Evolutionary conservation across 2,797 vertebrate genomes (phyloP).

Genomic region (Glossophaga mutica): DNA sequence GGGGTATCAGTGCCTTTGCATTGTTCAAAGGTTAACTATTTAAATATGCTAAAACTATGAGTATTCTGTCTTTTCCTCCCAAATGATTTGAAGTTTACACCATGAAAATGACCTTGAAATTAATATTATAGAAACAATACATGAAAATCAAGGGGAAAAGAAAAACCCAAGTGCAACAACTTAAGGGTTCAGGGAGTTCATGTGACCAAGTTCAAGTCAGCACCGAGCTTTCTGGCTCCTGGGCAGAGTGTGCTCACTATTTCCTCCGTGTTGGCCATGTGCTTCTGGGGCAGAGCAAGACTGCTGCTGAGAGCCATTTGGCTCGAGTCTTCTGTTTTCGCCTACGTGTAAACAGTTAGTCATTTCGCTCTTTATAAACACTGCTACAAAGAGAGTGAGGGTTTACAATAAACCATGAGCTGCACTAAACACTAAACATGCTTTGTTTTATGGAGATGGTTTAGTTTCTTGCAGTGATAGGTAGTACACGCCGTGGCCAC

Average conservation of each 20-base stretch:
- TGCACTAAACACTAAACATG: not conserved
- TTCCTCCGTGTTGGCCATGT: not conserved
- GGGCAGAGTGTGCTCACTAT: not conserved
- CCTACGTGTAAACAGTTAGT: not conserved
- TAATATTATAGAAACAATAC: not conserved
- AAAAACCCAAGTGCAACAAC: not conserved
- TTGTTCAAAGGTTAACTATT: not conserved
- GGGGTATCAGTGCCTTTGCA: not conserved
- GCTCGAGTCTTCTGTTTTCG: not conserved
- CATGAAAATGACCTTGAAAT: not conserved
- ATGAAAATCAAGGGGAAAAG: not conserved
- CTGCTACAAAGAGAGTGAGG: not conserved
- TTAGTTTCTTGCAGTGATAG: not conserved
- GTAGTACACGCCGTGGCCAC: not conserved
- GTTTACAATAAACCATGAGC: not conserved
- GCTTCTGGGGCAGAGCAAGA: fast-evolving
- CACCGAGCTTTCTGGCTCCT: not conserved
- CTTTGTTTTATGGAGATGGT: not conserved
- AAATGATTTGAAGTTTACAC: not conserved
- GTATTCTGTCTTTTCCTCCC: not conserved
- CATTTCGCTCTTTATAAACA: not conserved
- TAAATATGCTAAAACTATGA: not conserved
- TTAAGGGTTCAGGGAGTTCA: not conserved
- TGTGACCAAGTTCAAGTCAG: not conserved
- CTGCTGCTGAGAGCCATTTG: not conserved